phyloP scores from a whole-genome alignment of 2,797 vertebrate species.

The Enteromius unitaeniatus region DNA sequence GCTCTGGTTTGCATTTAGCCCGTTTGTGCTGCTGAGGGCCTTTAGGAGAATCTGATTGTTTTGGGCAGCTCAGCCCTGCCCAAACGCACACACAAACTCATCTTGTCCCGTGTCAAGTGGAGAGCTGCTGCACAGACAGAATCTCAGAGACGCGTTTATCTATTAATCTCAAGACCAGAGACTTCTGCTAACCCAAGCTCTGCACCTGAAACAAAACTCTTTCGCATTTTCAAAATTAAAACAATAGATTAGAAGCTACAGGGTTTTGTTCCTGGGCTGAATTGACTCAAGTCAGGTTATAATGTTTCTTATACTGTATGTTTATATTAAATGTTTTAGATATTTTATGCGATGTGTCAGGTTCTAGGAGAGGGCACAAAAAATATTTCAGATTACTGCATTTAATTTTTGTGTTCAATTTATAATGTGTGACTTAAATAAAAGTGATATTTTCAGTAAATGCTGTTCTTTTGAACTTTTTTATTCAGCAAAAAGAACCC shows the following conservation, averaged over 20 bases:
- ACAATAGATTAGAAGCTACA: neutral
- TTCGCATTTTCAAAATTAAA: neutral
- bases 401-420: neutral
- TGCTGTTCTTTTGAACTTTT: neutral
- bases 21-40: constrained; percentile 47
- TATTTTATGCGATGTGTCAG: neutral
- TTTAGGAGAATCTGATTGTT: constrained; percentile 54
- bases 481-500: neutral
- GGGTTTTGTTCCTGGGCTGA: neutral
- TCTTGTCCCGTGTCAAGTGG: constrained; percentile 13
- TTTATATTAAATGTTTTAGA: neutral
- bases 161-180: neutral
- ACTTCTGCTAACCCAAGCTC: neutral
- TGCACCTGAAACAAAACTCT: neutral
- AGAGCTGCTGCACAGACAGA: neutral
- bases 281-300: neutral
- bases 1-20: constrained; percentile 70
- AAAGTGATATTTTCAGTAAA: too few relatives aligned
- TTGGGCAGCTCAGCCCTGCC: constrained; percentile 32
- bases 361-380: neutral
- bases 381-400: neutral
- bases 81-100: constrained; percentile 3
- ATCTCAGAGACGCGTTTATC: neutral
- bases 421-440: neutral
- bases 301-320: too few relatives aligned